These are phyloP conservation scores for Halotydeus destructor DNA, from an alignment of 1,140 invertebrate genomes.

Conservation along the genomic window DNA sequence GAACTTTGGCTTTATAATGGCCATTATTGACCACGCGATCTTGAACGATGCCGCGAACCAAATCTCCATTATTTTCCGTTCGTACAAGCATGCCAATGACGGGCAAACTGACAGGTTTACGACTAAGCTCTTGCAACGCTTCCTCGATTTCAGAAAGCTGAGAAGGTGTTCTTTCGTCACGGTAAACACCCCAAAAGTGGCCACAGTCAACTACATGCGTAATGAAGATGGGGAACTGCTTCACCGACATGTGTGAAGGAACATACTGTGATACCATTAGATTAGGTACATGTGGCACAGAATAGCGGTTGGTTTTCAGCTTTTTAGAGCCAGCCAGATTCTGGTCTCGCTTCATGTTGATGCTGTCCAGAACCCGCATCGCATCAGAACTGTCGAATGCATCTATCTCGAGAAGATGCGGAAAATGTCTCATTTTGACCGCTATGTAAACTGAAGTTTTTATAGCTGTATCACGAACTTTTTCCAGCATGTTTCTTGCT, in stretches of 20 bases:
- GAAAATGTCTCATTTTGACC: background rate
- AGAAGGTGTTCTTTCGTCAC: slow-evolving; percentile 12
- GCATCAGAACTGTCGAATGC: background rate
- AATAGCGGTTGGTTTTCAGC: background rate
- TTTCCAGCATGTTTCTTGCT: background rate
- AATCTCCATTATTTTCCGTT: background rate
- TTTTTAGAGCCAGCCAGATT: background rate
- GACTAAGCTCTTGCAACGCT: background rate
- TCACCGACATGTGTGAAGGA: background rate
- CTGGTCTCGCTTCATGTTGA: background rate
- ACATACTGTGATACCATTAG: background rate
- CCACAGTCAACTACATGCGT: slow-evolving; percentile 23
- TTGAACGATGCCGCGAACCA: background rate
- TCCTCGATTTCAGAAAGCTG: background rate
- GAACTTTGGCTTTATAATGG: slow-evolving; percentile 27
- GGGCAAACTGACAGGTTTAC: too few relatives aligned
- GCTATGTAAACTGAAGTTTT: slow-evolving; percentile 12
- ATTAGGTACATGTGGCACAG: background rate
- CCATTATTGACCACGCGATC: background rate
- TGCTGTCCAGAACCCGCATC: background rate
- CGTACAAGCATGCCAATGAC: background rate
- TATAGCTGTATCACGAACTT: background rate
- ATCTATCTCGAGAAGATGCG: background rate
- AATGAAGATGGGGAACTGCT: background rate
- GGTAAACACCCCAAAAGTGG: slow-evolving; percentile 24